Percentiles rank a stretch among this genome's conserved stretches.
Conservation (phyloP, 92 coral and sea anemone species). For the Paramuricea clavata region DNA sequence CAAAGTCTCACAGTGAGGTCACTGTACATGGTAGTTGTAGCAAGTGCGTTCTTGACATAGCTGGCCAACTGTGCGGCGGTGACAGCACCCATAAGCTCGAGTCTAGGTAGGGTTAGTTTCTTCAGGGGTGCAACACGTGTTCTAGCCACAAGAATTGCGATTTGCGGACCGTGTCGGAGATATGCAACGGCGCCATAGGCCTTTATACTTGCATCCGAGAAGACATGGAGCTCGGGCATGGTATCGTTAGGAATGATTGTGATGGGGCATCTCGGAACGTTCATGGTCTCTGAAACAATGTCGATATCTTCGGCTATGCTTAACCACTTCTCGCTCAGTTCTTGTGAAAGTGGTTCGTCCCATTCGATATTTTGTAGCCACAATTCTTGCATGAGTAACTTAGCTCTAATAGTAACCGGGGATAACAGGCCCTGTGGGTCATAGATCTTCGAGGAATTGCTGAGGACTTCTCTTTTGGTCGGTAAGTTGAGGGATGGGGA, state of each 20-base stretch:
- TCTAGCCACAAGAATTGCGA: too few species aligned
- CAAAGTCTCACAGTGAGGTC: constrained; percentile 46
- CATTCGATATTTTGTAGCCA: constrained; percentile 66
- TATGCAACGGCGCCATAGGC: too few species aligned
- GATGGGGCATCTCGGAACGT: constrained; percentile 55
- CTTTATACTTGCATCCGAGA: too few species aligned
- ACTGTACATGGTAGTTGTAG: constrained; percentile 12
- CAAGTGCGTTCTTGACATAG: background rate
- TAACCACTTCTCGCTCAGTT: constrained; percentile 41
- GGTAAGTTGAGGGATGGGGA: background rate
- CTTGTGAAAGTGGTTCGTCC: constrained; percentile 62
- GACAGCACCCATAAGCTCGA: background rate
- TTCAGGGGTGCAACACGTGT: too few species aligned
- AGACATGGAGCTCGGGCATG: too few species aligned
- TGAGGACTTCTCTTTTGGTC: background rate
- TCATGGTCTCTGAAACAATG: constrained; percentile 31
- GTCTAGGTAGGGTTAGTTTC: too few species aligned
- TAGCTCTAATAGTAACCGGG: constrained; percentile 56
- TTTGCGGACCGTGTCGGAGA: too few species aligned
- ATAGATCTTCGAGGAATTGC: background rate
- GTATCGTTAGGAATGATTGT: background rate
- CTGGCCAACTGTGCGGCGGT: background rate
- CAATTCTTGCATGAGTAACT: constrained; percentile 60
- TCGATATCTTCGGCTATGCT: constrained; percentile 46
- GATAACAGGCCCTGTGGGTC: constrained; percentile 62